Evolutionary conservation across 1,140 invertebrate genomes (phyloP).

Genomic region (Drosophila ogumai): DNA sequence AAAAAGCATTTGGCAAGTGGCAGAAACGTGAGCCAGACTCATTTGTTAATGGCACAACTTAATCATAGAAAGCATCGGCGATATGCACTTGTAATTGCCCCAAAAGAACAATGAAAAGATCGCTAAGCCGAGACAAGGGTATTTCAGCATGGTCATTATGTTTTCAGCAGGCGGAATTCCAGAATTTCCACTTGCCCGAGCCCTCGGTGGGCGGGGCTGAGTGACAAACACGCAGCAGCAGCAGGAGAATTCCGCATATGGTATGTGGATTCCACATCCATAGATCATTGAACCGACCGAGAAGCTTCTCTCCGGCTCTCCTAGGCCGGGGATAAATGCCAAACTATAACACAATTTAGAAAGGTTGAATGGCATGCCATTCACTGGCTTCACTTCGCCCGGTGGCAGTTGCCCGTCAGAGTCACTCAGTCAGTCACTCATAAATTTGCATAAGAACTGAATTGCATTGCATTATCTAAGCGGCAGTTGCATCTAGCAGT

Average conservation of each 20-base stretch:
- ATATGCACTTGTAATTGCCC: constrained; percentile 43
- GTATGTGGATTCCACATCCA: constrained; percentile 9
- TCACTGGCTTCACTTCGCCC: constrained; percentile 47
- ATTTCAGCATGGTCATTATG: constrained; percentile 46
- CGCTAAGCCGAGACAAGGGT: constrained; percentile 23
- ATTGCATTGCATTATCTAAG: constrained; percentile 75
- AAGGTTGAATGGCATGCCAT: constrained; percentile 79
- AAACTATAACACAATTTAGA: constrained; percentile 76
- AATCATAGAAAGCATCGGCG: constrained; percentile 31
- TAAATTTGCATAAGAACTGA: constrained; percentile 77
- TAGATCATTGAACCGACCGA: constrained; percentile 61
- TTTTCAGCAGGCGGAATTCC: constrained; percentile 42
- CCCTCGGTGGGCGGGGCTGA: constrained; percentile 55
- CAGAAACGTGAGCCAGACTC: constrained; percentile 19
- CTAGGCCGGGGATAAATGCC: constrained; percentile 21
- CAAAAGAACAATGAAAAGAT: constrained; percentile 35
- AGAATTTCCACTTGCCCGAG: constrained; percentile 2
- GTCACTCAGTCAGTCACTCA: constrained; percentile 70
- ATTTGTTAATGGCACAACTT: constrained; percentile 37
- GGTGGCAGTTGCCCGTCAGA: constrained; percentile 61
- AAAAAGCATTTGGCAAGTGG: constrained; percentile 1
- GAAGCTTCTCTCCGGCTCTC: background rate
- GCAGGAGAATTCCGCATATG: constrained; percentile 16
- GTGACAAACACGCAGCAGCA: constrained; percentile 49
- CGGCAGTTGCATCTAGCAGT: constrained; percentile 44